Percentiles rank a stretch among this genome's conserved stretches.
These are phyloP conservation scores for Lutjanus campechanus DNA, from an alignment of 2,797 vertebrate species.

Conservation along the genomic window DNA sequence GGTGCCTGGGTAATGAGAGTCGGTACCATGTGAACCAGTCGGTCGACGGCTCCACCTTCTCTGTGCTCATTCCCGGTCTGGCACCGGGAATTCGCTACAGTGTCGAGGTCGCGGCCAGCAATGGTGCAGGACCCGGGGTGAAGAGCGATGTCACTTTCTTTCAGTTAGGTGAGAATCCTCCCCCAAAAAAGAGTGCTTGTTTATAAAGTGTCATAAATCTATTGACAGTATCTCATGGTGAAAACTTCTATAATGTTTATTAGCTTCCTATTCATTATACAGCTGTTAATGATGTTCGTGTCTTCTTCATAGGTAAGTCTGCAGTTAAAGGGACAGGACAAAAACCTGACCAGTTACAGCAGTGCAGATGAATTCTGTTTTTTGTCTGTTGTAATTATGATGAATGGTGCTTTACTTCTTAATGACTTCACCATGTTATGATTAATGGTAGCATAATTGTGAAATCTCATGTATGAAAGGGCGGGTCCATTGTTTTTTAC, in stretches of 20 bases:
- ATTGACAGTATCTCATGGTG: neutral
- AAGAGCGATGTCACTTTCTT: constrained; percentile 95
- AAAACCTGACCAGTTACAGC: too few species aligned
- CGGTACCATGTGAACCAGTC: constrained; percentile 96
- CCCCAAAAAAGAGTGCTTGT: neutral
- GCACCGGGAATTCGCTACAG: constrained; percentile 94
- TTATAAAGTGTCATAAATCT: neutral
- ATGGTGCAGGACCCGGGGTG: constrained; percentile 91
- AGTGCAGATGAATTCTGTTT: too few species aligned
- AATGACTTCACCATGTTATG: too few species aligned
- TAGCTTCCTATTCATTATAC: neutral
- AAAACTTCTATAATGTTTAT: neutral
- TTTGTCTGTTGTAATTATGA: too few species aligned
- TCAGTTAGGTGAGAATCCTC: constrained; percentile 90
- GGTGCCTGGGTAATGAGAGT: constrained; percentile 98
- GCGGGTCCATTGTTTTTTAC: too few species aligned
- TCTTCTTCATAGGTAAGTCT: too few species aligned
- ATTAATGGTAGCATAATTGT: too few species aligned
- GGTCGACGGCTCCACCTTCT: constrained; percentile 93
- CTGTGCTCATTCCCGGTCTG: constrained; percentile 91
- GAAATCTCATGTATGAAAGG: too few species aligned
- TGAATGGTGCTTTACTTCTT: too few species aligned
- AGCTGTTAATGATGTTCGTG: neutral
- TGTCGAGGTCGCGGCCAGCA: constrained; percentile 95
- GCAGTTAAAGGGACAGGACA: too few species aligned